Base-by-base conservation (phyloP, 2,888 invertebrate genomes). In the Zele albiditarsus region DNA sequence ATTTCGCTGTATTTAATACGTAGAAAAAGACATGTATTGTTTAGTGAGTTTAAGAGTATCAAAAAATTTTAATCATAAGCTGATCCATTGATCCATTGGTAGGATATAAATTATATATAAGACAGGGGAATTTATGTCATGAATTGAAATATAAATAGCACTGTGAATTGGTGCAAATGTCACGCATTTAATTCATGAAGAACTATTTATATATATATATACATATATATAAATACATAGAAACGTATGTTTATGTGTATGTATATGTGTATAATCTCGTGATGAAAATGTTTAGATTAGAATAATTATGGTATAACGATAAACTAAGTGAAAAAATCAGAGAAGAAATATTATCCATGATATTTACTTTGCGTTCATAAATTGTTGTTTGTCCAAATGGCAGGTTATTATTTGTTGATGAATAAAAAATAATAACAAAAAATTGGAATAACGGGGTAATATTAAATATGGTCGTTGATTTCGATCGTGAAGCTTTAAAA, bases 381-480 rank as follows among this genome's bases (percentile, higher is more conserved):
- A 66, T 66, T 66, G 66, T 66, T 68, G 67, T 67, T 42, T 67
- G 38, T 42, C 42, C 42, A 66, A 42, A 46, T 20, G 42, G 27
- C 20, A 4, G 27, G 12, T 69, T 69, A 27, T 57, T 31, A 33
- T 27, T 38, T 60, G 10, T 38, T 20, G 0, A 20, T 70, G 38
- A 38, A 38, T 60, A 23, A 12, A 31, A 20, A 57, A 5, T 8
- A 10, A 8, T 10, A 23, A 53, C 4, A 49, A 68, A 33, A 68
- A 58, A 33, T 58, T 38, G 70, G 60, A 38, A n/a, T 60, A 38
- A 57, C 70, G 60, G 60, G 60, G 60, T 60, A 70, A 70, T 42
- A 70, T 23, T 38, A 14, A 67, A 27, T 53, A 63, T 16, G 38
- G 60, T 70, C 60, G 57, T 69, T 69, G 70, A 58, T 20, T 38